Evolutionary conservation across 2,113 vertebrate genomes (phyloP).

Genomic region (Brachyistius frenatus): DNA sequence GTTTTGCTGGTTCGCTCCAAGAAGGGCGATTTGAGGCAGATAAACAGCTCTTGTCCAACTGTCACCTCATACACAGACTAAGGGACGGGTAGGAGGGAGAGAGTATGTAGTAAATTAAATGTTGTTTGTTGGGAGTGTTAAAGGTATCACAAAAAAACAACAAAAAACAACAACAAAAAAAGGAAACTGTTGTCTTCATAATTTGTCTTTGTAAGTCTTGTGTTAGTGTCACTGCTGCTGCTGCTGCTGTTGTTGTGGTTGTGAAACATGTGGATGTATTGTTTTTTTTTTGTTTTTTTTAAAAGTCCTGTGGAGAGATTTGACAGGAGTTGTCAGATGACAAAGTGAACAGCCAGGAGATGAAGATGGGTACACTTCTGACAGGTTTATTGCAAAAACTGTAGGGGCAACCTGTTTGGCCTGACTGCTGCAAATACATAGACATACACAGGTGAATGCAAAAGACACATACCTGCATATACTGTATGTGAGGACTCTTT

Average conservation of each 20-base stretch:
- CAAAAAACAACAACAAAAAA: not conserved
- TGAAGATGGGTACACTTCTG: conserved; percentile 64
- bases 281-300: conserved; percentile 9
- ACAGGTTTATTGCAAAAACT: conserved; percentile 67
- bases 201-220: conserved; percentile 13
- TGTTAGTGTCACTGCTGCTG: conserved; percentile 8
- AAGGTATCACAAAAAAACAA: not conserved
- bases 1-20: not conserved
- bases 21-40: conserved; percentile 37
- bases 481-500: not conserved
- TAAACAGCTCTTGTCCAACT: conserved; percentile 31
- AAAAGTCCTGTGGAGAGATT: conserved; percentile 44
- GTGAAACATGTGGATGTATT: conserved; percentile 13
- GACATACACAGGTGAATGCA: conserved; percentile 12
- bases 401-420: conserved; percentile 47
- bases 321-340: conserved; percentile 73
- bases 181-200: not conserved
- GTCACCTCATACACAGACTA: not conserved
- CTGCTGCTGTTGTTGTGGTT: conserved; percentile 5
- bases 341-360: conserved; percentile 64
- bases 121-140: not conserved
- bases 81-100: not conserved
- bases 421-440: conserved; percentile 6
- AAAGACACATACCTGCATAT: conserved; percentile 3
- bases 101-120: not conserved